phyloP scores from a whole-genome alignment of 2,888 invertebrate species.

The Dryocosmus kuriphilus region DNA sequence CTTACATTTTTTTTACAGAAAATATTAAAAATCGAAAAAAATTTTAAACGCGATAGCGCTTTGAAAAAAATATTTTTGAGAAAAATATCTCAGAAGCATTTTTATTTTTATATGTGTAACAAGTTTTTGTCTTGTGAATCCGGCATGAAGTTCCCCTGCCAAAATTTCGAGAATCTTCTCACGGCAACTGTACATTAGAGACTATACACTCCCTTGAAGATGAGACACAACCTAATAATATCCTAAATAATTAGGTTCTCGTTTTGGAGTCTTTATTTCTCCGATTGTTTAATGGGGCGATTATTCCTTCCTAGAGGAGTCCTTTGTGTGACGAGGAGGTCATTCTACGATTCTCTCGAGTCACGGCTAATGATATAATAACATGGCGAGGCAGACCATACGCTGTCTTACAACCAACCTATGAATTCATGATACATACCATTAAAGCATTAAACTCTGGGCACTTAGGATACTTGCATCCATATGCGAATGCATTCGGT shows the following conservation, averaged over 20 bases:
- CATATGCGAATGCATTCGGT: conserved; percentile 35
- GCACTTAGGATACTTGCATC: conserved; percentile 35
- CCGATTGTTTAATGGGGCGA: conserved; percentile 19
- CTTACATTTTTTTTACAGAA: too few species aligned
- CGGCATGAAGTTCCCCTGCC: too few species aligned
- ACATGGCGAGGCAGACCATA: conserved; percentile 32
- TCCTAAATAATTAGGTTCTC: conserved; percentile 18
- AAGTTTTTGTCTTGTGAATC: too few species aligned
- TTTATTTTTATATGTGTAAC: too few species aligned
- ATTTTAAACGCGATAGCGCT: too few species aligned
- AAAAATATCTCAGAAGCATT: too few species aligned
- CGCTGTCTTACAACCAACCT: conserved; percentile 19
- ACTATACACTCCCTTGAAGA: background rate
- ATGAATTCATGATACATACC: conserved; percentile 43
- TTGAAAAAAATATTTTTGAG: too few species aligned
- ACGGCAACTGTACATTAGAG: background rate
- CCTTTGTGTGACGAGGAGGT: conserved; percentile 15
- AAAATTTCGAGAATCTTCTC: conserved; percentile 7
- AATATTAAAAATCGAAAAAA: too few species aligned
- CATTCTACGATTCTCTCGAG: conserved; percentile 29
- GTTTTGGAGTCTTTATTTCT: conserved; percentile 26
- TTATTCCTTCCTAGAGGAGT: conserved; percentile 12
- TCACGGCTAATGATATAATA: conserved; percentile 50
- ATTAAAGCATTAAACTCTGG: conserved; percentile 42
- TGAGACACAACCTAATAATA: background rate